A percentile compares a stretch with the other conserved stretches of the same genome.
Conservation (phyloP, 2,113 vertebrate genomes). For the Chaetura pelagica region DNA sequence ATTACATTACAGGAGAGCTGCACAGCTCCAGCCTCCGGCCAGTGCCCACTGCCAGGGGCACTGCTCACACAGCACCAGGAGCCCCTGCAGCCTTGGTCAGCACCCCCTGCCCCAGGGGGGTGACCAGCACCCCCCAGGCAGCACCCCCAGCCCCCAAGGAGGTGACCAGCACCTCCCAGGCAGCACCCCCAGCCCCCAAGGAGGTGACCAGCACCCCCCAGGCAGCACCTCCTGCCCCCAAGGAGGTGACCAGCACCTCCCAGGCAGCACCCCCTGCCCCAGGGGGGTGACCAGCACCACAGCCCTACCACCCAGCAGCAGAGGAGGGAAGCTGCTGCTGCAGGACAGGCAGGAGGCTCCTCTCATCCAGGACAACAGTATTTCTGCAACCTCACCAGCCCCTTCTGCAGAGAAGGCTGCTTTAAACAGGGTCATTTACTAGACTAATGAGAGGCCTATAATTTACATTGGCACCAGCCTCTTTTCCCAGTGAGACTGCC, state of each 20-base stretch:
- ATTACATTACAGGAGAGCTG: background rate
- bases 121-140: too few species aligned
- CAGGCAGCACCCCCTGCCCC: background rate
- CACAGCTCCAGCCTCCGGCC: background rate
- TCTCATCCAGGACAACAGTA: fast-evolving
- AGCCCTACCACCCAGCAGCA: fast-evolving
- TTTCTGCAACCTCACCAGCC: background rate
- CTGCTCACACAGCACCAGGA: background rate
- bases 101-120: too few species aligned
- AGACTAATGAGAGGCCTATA: background rate
- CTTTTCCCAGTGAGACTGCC: background rate
- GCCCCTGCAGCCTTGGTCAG: too few species aligned
- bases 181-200: too few species aligned
- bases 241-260: background rate
- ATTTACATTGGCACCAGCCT: background rate
- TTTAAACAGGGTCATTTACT: background rate
- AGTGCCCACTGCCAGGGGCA: too few species aligned
- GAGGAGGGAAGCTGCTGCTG: background rate
- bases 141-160: too few species aligned
- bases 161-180: too few species aligned
- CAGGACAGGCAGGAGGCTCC: fast-evolving
- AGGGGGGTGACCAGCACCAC: too few species aligned
- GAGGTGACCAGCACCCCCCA: too few species aligned
- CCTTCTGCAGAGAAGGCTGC: background rate
- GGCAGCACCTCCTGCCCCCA: background rate